Conservation (phyloP, 1,140 invertebrate species). For the Cephus cinctus region DNA sequence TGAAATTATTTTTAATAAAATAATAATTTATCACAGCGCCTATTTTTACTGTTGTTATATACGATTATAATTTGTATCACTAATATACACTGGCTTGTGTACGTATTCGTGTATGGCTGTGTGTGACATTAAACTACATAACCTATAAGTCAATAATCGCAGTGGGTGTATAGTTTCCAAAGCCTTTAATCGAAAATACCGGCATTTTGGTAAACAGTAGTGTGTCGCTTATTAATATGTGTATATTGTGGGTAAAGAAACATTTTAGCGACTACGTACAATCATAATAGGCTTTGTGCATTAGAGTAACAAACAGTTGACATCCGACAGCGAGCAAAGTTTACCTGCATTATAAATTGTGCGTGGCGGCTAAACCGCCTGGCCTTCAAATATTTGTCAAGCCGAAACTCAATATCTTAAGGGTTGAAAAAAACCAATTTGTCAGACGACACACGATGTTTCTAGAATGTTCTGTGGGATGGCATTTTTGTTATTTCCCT, state of each 20-base stretch:
- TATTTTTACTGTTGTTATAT: too few species aligned
- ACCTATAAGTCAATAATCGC: too few species aligned
- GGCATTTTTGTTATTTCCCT: background rate
- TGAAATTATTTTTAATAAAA: too few species aligned
- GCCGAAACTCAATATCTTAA: slow-evolving; percentile 32
- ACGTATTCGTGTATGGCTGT: too few species aligned
- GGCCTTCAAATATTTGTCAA: slow-evolving; percentile 29
- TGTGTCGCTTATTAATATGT: background rate
- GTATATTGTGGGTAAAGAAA: slow-evolving; percentile 2
- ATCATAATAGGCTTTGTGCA: slow-evolving; percentile 26
- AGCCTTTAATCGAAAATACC: slow-evolving; percentile 37
- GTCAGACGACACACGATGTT: slow-evolving; percentile 19
- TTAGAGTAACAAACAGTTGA: slow-evolving; percentile 25
- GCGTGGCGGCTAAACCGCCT: slow-evolving; percentile 1
- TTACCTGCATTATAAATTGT: slow-evolving; percentile 7
- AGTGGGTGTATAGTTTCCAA: slow-evolving; percentile 32
- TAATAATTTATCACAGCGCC: too few species aligned
- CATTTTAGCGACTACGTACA: slow-evolving; percentile 24
- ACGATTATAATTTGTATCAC: too few species aligned
- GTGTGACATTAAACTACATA: too few species aligned
- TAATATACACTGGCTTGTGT: too few species aligned
- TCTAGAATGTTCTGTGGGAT: background rate
- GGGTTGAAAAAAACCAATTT: slow-evolving; percentile 38
- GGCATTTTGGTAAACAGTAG: slow-evolving; percentile 4
- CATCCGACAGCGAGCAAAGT: slow-evolving; percentile 7